Evolutionary conservation across 2,797 vertebrate species (phyloP).

Genomic region (Hipposideros larvatus): DNA sequence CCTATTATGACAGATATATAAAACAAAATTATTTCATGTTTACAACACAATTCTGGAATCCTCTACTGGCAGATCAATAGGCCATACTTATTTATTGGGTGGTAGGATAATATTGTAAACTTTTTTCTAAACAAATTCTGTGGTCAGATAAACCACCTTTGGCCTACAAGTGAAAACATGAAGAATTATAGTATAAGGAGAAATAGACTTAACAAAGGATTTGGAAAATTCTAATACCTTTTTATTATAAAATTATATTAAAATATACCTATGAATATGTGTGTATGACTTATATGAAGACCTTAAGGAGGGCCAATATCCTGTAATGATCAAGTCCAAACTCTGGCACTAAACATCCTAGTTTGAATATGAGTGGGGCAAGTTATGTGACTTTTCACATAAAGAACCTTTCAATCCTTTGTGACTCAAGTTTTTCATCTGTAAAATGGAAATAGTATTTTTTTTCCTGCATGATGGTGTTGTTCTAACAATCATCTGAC

Average conservation of each 20-base stretch:
- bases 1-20: neutral
- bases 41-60: neutral
- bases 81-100: neutral
- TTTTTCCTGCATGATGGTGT: neutral
- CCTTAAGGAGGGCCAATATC: neutral
- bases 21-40: conserved; percentile 4
- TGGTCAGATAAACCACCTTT: neutral
- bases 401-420: neutral
- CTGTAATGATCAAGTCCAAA: neutral
- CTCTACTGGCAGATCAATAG: neutral
- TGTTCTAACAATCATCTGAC: neutral
- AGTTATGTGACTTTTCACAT: neutral
- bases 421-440: neutral
- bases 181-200: neutral
- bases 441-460: neutral
- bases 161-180: neutral
- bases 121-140: neutral
- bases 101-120: neutral
- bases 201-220: neutral
- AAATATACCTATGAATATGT: neutral
- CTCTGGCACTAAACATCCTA: neutral
- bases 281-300: neutral
- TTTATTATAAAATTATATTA: neutral
- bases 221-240: neutral
- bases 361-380: neutral